Evolutionary conservation across 2,888 invertebrate species (phyloP), one percentile per base, ranked within the genome.

Genomic region (Nomada fabriciana): DNA sequence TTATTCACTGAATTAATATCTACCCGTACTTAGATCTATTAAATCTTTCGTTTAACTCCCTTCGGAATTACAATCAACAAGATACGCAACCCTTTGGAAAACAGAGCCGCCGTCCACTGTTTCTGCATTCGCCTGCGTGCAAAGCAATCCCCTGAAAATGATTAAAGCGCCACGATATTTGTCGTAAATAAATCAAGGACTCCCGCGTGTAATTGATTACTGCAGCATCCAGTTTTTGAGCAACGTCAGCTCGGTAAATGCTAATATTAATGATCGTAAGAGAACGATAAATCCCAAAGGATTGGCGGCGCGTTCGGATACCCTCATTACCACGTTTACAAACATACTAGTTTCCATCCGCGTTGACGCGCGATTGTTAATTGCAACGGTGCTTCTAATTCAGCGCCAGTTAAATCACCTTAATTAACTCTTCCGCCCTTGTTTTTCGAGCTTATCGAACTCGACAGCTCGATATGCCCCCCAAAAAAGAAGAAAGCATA

Each of bases 251-350:
- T 13, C 18, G 15, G 11, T 42, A 47, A 75, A 75, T 53, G 60
- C 23, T 13, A 20, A 53, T 53, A 68, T 53, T 53, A 75, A 60
- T 25, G 52, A 75, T 52, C 52, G 11, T 5, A 61, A 43, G 57
- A 13, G 68, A 36, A 29, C 23, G 59, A 67, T 60, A 42, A 50
- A 59, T 75, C 60, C 42, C 15, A 42, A 67, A 60, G 36, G 25
- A 68, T 75, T 68, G 42, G 60, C 68, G 52, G 60, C 67, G 52
- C 50, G 67, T 53, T 68, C 50, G 10, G 2, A 25, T 13, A 13
- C n/a, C 23, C 50, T 50, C 52, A 61, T 74, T 74, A 75, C 42
- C 68, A 20, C 68, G 74, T 36, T 59, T 23, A 20, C 36, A 25
- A 65, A 74, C 50, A 23, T 59, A 67, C 23, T 18, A 18, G 18